Evolutionary conservation across 2,888 invertebrate genomes (phyloP).

Genomic region (Eutolmus rufibarbis): DNA sequence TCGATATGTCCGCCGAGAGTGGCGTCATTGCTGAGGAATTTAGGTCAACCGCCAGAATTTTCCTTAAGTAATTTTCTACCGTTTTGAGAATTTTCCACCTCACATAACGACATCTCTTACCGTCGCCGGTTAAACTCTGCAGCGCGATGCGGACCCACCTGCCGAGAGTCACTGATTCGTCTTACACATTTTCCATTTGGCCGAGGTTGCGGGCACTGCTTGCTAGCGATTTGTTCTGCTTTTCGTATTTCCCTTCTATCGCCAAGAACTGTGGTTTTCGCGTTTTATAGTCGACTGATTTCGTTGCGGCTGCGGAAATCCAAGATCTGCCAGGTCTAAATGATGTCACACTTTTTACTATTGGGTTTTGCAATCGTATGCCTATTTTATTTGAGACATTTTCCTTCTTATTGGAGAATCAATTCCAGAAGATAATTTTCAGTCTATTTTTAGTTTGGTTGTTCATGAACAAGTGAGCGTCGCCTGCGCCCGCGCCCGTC

Average conservation of each 20-base stretch:
- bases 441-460: slow-evolving; percentile 21
- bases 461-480: background rate
- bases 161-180: background rate
- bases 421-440: slow-evolving; percentile 25
- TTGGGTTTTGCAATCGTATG: slow-evolving; percentile 4
- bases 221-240: background rate
- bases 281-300: slow-evolving; percentile 36
- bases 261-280: slow-evolving; percentile 20
- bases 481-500: background rate
- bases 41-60: slow-evolving; percentile 38
- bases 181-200: background rate
- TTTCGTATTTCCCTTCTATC: background rate
- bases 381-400: slow-evolving; percentile 1
- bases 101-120: background rate
- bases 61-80: slow-evolving; percentile 8
- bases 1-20: background rate
- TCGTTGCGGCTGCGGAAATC: slow-evolving; percentile 20
- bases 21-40: slow-evolving; percentile 36
- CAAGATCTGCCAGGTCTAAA: slow-evolving; percentile 5
- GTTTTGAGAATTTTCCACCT: background rate
- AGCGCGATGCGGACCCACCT: background rate
- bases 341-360: slow-evolving; percentile 36
- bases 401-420: slow-evolving; percentile 2
- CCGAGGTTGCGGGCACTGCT: background rate
- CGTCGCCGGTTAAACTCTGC: background rate